A percentile compares a stretch with the other conserved stretches of the same genome.
These are phyloP conservation scores for Stegodyphus dumicola DNA, from an alignment of 1,140 invertebrate species.

Conservation along the genomic window DNA sequence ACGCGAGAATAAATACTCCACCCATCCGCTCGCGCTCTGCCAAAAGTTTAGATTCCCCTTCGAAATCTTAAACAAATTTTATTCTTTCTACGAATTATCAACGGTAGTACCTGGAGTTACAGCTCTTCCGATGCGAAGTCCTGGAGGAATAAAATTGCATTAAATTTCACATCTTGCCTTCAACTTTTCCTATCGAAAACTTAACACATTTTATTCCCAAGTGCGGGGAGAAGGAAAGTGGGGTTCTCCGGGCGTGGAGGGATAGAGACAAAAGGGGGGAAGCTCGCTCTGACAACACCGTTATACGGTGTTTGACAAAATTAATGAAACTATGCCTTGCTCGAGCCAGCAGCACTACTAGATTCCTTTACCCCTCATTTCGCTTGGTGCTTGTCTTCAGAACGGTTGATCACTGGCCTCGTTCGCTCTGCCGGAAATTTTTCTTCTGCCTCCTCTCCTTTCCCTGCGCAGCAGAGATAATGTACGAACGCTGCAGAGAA, in stretches of 20 bases:
- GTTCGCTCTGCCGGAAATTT: slow-evolving; percentile 40
- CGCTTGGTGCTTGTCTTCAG: slow-evolving; percentile 40
- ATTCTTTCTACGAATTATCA: slow-evolving; percentile 56
- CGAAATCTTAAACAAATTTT: slow-evolving; percentile 48
- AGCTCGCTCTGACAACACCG: slow-evolving; percentile 54
- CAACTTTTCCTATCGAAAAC: slow-evolving; percentile 49
- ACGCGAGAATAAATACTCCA: background rate
- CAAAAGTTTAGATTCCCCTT: background rate
- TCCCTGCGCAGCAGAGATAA: slow-evolving; percentile 36
- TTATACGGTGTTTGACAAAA: slow-evolving; percentile 58
- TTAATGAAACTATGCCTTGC: slow-evolving; percentile 54
- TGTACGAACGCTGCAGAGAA: slow-evolving; percentile 12
- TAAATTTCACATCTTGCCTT: slow-evolving; percentile 53
- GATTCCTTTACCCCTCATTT: slow-evolving; percentile 57
- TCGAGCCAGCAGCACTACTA: slow-evolving; percentile 16
- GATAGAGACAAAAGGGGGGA: slow-evolving; percentile 5
- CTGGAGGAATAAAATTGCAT: slow-evolving; percentile 51
- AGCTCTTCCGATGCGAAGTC: no score
- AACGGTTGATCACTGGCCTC: slow-evolving; percentile 51
- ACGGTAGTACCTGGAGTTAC: no score
- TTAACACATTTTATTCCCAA: slow-evolving; percentile 54
- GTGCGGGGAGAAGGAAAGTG: slow-evolving; percentile 6
- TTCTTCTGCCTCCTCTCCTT: slow-evolving; percentile 30
- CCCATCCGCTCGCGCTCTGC: background rate
- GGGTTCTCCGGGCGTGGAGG: background rate